These are phyloP conservation scores for Albula goreensis DNA, from an alignment of 2,113 vertebrate species.

Conservation along the genomic window DNA sequence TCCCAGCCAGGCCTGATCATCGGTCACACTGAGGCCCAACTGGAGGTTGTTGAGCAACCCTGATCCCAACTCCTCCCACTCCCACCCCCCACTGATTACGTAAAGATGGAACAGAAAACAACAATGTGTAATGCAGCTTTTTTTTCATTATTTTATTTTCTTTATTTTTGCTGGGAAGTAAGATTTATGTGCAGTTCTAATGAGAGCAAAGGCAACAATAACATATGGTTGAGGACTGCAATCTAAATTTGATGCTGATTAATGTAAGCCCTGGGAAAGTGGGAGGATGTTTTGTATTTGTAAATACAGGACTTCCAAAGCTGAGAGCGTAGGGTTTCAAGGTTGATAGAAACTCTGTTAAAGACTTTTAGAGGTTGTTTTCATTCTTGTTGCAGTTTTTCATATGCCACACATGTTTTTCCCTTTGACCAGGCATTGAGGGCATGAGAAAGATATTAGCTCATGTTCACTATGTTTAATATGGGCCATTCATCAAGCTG, in stretches of 20 bases:
- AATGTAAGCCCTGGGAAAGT: no score
- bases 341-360: no score
- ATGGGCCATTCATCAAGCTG: conserved; percentile 28
- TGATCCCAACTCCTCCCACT: background rate
- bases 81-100: background rate
- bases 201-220: no score
- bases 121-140: background rate
- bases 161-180: background rate
- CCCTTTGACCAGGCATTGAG: background rate
- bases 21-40: no score
- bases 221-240: no score
- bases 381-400: conserved; percentile 4
- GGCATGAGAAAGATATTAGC: conserved; percentile 43
- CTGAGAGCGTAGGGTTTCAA: no score
- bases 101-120: background rate
- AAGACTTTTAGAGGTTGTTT: background rate
- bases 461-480: conserved; percentile 41
- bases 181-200: no score
- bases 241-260: no score
- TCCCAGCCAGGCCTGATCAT: no score
- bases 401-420: conserved; percentile 1
- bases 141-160: background rate
- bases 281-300: no score
- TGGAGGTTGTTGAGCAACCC: no score
- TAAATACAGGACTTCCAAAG: no score